Evolutionary conservation across 2,888 invertebrate species (phyloP).

Genomic region (Brachypalpus laphriformis): DNA sequence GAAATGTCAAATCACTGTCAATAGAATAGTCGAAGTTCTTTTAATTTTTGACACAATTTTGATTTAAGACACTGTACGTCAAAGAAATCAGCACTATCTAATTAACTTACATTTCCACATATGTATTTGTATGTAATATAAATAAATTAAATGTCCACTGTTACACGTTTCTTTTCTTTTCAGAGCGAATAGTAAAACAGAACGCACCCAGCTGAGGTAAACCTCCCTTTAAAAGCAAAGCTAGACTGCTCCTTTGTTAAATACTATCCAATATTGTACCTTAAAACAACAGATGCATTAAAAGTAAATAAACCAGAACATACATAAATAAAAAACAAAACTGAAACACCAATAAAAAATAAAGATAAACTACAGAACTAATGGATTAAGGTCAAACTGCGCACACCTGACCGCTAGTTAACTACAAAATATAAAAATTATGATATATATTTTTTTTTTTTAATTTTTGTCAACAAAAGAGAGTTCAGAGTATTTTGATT

Average conservation of each 20-base stretch:
- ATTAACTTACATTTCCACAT: too few relatives aligned
- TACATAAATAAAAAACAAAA: neutral
- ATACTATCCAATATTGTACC: neutral
- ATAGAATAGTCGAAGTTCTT: too few relatives aligned
- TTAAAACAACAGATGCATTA: neutral
- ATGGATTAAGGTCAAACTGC: slow-evolving; percentile 50
- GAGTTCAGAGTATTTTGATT: slow-evolving; percentile 58
- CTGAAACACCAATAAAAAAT: neutral
- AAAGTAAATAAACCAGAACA: neutral
- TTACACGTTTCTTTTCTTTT: neutral
- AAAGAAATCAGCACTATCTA: too few relatives aligned
- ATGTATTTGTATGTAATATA: too few relatives aligned
- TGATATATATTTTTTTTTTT: neutral
- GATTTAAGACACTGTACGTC: too few relatives aligned
- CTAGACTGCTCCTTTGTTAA: neutral
- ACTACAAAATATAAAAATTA: neutral
- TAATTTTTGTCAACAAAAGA: neutral
- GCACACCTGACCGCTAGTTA: slow-evolving; percentile 3
- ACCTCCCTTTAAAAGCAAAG: neutral
- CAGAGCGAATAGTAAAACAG: neutral
- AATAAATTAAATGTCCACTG: neutral
- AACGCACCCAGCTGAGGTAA: neutral
- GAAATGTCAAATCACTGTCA: too few relatives aligned
- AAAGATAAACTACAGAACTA: neutral
- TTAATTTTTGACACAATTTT: too few relatives aligned